These are phyloP conservation scores for Epizoanthus scotinus DNA, from an alignment of 92 coral and sea anemone genomes.

Conservation along the genomic window DNA sequence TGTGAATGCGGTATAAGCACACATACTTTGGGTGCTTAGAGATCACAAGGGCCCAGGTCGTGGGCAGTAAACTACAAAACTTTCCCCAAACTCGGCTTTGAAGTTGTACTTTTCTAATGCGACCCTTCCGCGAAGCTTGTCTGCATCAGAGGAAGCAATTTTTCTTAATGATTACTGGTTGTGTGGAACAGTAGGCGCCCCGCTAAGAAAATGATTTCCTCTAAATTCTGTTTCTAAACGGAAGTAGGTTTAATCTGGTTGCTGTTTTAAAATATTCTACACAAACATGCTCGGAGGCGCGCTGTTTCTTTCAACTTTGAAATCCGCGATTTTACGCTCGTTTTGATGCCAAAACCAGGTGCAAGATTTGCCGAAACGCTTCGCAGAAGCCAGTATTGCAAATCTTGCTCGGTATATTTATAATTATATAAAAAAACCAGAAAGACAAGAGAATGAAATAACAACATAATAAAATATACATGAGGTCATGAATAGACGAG, in stretches of 20 bases:
- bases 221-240: constrained; percentile 77
- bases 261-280: constrained; percentile 59
- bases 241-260: constrained; percentile 82
- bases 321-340: constrained; percentile 42
- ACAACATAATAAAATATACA: constrained; percentile 99
- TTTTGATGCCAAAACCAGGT: constrained; percentile 9
- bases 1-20: constrained; percentile 67
- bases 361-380: constrained; percentile 34
- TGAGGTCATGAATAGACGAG: constrained; percentile 92
- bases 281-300: constrained; percentile 55
- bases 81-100: constrained; percentile 13
- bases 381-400: constrained; percentile 57
- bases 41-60: constrained; percentile 41
- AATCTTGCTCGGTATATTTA: constrained; percentile 75
- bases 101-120: constrained; percentile 13
- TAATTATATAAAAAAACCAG: constrained; percentile 91
- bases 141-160: constrained; percentile 49
- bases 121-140: constrained; percentile 40
- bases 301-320: constrained; percentile 51
- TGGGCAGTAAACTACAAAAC: constrained; percentile 41
- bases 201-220: constrained; percentile 96
- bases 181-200: constrained; percentile 87
- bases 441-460: constrained; percentile 83
- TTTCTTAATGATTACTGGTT: constrained; percentile 73
- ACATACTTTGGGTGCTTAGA: constrained; percentile 72